These are phyloP conservation scores for Burhinus oedicnemus DNA, from an alignment of 2,113 vertebrate genomes.

Conservation along the genomic window DNA sequence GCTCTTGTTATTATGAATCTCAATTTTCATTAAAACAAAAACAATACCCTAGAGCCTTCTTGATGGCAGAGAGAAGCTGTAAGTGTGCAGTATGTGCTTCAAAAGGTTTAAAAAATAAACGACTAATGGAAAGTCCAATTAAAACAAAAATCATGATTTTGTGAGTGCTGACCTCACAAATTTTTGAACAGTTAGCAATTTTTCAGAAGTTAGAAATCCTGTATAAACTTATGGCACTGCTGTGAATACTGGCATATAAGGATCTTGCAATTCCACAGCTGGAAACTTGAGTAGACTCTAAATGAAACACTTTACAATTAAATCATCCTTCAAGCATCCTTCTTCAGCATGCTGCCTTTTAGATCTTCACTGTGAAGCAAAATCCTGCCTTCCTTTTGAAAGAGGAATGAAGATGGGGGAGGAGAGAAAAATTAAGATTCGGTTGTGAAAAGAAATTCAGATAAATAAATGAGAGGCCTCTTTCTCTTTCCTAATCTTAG, in stretches of 20 bases:
- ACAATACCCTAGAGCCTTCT: neutral
- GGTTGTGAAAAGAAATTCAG: neutral
- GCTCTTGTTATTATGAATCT: neutral
- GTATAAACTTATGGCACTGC: neutral
- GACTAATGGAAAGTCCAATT: neutral
- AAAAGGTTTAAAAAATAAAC: neutral
- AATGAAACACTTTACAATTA: conserved; percentile 28
- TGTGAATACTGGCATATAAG: neutral
- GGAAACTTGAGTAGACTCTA: neutral
- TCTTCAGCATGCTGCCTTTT: neutral
- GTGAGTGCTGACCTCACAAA: neutral
- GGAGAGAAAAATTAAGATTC: conserved; percentile 1
- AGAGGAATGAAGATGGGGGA: neutral
- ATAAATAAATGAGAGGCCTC: neutral
- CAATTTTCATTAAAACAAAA: neutral
- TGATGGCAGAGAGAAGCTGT: neutral
- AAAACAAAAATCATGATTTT: neutral
- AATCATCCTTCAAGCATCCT: conserved; percentile 20
- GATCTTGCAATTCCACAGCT: neutral
- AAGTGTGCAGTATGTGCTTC: neutral
- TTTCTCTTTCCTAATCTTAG: neutral
- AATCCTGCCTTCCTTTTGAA: neutral
- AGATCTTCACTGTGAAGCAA: neutral
- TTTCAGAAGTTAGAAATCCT: neutral
- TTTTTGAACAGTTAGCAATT: neutral